Percentiles rank a stretch among this genome's conserved stretches.
Conservation (phyloP, 2,113 vertebrate species). For the Ochotona curzoniae region DNA sequence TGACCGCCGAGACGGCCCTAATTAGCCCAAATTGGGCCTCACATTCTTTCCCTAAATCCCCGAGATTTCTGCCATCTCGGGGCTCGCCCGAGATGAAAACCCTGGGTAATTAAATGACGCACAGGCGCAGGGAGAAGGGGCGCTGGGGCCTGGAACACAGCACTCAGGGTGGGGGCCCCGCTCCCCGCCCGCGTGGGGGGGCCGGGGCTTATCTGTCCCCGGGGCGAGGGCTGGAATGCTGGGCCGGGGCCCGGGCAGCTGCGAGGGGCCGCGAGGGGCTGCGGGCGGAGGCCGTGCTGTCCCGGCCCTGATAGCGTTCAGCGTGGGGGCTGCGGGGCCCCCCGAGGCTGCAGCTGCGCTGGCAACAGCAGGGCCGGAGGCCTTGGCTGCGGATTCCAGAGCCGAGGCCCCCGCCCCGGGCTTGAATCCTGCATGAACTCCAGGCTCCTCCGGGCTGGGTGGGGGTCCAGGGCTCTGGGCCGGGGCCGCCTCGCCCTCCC, state of each 20-base stretch:
- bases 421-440: background rate
- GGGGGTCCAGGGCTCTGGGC: too few relatives aligned
- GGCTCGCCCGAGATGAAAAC: conserved; percentile 63
- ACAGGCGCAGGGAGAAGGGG: conserved; percentile 8
- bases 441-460: fast-evolving
- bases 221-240: too few relatives aligned
- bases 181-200: background rate
- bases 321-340: background rate
- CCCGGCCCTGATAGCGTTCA: background rate
- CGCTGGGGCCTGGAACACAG: conserved; percentile 53
- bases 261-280: background rate
- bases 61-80: conserved; percentile 63
- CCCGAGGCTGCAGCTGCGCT: background rate
- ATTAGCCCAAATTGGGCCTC: conserved; percentile 67
- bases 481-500: background rate
- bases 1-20: conserved; percentile 55
- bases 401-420: fast-evolving
- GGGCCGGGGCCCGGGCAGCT: background rate
- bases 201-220: background rate
- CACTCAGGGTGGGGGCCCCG: background rate
- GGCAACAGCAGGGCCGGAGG: background rate
- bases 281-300: background rate
- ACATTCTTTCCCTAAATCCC: conserved; percentile 70
- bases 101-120: conserved; percentile 47
- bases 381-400: fast-evolving